These are phyloP conservation scores for Gallinago paraguaiae DNA, from an alignment of 2,113 vertebrate genomes.

Conservation along the genomic window DNA sequence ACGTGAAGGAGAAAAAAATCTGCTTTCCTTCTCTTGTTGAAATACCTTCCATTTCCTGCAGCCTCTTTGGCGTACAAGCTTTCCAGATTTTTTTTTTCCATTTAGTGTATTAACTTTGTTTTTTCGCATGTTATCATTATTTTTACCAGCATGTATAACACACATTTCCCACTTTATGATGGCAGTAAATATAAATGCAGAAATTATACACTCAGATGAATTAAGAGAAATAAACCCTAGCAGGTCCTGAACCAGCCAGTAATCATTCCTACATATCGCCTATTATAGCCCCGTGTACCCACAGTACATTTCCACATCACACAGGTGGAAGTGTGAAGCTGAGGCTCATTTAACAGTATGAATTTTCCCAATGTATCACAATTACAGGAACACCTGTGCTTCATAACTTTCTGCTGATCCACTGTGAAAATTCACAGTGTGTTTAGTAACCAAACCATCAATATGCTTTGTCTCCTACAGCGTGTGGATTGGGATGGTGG, in stretches of 20 bases:
- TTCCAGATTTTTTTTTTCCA: constrained; percentile 14
- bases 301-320: constrained; percentile 68
- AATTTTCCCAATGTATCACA: constrained; percentile 76
- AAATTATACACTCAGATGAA: constrained; percentile 46
- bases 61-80: neutral
- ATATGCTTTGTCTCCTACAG: constrained; percentile 35
- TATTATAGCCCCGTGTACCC: constrained; percentile 40
- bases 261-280: constrained; percentile 58
- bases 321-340: constrained; percentile 76
- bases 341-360: constrained; percentile 78
- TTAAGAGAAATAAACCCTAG: constrained; percentile 45
- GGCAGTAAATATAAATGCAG: constrained; percentile 54
- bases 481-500: neutral
- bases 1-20: neutral
- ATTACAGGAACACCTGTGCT: constrained; percentile 79
- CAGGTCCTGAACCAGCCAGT: constrained; percentile 44
- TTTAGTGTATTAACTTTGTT: neutral
- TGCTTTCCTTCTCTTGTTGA: neutral
- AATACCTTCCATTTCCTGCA: neutral
- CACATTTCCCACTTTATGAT: constrained; percentile 21
- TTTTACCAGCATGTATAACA: constrained; percentile 31
- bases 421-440: constrained; percentile 65
- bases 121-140: constrained; percentile 17
- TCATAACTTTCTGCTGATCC: constrained; percentile 73
- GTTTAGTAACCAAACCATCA: constrained; percentile 57